Percentiles rank a stretch among this genome's conserved stretches.
Conservation (phyloP, 2,888 invertebrate genomes). For the Lepetodrilus schrolli region DNA sequence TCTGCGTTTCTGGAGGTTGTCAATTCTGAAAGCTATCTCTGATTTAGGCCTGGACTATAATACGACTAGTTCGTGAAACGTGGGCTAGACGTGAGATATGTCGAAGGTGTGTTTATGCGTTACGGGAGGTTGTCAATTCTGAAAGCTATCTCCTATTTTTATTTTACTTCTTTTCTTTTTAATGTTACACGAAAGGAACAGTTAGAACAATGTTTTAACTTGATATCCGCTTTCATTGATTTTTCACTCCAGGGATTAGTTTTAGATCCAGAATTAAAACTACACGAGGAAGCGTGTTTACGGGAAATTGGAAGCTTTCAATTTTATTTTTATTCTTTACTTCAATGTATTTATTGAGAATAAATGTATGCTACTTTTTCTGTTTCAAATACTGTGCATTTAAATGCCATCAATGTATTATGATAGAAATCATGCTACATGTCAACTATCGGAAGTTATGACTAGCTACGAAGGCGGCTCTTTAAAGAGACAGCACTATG, state of each 20-base stretch:
- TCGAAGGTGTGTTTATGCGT: neutral
- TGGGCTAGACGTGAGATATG: too few species aligned
- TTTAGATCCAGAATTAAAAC: neutral
- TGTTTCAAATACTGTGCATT: too few species aligned
- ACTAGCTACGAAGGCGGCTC: too few species aligned
- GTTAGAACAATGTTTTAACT: neutral
- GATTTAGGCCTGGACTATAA: too few species aligned
- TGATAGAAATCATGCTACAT: too few species aligned
- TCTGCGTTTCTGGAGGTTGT: too few species aligned
- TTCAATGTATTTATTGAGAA: neutral
- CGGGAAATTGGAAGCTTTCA: neutral
- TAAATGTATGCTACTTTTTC: neutral
- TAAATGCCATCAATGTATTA: too few species aligned
- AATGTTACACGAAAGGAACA: neutral
- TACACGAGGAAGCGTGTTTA: neutral
- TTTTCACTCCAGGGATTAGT: neutral
- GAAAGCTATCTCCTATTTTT: constrained; percentile 12
- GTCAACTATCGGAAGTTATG: too few species aligned
- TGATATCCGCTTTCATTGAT: constrained; percentile 11
- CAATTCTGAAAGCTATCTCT: too few species aligned
- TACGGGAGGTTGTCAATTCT: neutral
- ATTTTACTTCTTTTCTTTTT: neutral
- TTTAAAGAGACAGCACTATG: too few species aligned
- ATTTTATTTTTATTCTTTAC: neutral
- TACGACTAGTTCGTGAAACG: too few species aligned